Evolutionary conservation across 2,888 invertebrate genomes (phyloP).

Genomic region (Barypeithes pellucidus): DNA sequence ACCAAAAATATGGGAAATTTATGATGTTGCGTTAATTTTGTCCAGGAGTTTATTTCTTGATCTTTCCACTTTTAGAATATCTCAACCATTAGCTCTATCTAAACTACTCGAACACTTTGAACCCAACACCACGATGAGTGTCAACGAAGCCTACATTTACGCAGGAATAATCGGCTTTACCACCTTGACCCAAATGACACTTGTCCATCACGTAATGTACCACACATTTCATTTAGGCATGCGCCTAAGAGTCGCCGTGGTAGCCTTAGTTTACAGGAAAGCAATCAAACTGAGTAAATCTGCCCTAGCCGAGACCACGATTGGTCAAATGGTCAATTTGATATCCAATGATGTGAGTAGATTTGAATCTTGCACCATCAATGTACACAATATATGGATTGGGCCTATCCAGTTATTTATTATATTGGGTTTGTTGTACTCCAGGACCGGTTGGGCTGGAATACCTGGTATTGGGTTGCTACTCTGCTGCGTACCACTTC

Average conservation of each 20-base stretch:
- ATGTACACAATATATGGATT: slow-evolving; percentile 86
- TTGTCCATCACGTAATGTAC: slow-evolving; percentile 86
- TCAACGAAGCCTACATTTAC: slow-evolving; percentile 81
- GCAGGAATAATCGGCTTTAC: slow-evolving; percentile 78
- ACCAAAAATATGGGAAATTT: too few relatives aligned
- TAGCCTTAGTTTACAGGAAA: slow-evolving; percentile 84
- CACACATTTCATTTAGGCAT: slow-evolving; percentile 86
- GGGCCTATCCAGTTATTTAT: slow-evolving; percentile 77
- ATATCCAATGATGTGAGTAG: slow-evolving; percentile 76
- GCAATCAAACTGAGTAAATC: slow-evolving; percentile 57
- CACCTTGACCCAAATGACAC: slow-evolving; percentile 71
- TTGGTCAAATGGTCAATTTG: slow-evolving; percentile 60
- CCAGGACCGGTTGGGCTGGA: slow-evolving; percentile 67
- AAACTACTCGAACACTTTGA: slow-evolving; percentile 77
- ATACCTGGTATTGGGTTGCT: slow-evolving; percentile 68
- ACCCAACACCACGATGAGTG: slow-evolving; percentile 65
- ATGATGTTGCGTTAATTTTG: too few relatives aligned
- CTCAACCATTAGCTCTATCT: slow-evolving; percentile 60
- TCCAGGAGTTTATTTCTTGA: too few relatives aligned
- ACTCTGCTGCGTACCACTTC: slow-evolving; percentile 64
- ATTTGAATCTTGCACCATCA: slow-evolving; percentile 86
- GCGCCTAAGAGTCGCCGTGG: slow-evolving; percentile 87
- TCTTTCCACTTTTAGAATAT: slow-evolving; percentile 57
- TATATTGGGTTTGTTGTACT: slow-evolving; percentile 73
- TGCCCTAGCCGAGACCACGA: slow-evolving; percentile 57